phyloP scores from a whole-genome alignment of 2,797 vertebrate species.

The Acanthiza pusilla region DNA sequence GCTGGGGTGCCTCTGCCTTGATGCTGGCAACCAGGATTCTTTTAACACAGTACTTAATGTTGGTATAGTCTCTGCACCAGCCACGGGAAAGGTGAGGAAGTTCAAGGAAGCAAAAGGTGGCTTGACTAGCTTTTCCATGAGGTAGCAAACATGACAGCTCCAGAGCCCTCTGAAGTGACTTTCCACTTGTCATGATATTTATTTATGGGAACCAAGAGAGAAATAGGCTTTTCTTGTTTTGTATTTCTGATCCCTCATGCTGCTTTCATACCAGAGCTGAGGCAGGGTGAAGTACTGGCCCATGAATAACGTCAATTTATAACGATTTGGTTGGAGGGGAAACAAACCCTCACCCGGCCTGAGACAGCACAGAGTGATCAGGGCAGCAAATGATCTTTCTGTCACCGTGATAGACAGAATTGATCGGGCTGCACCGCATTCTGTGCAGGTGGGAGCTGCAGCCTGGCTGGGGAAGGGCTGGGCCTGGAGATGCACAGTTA shows the following conservation, averaged over 20 bases:
- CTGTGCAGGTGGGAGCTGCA: background rate
- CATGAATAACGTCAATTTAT: background rate
- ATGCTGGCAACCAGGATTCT: background rate
- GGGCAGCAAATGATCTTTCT: constrained; percentile 33
- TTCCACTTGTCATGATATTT: background rate
- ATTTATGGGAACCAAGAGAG: background rate
- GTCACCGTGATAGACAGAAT: background rate
- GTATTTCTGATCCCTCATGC: background rate
- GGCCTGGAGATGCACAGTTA: background rate
- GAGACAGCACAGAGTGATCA: constrained; percentile 3
- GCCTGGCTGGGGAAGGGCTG: background rate
- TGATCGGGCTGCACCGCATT: background rate
- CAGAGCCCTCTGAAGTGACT: background rate
- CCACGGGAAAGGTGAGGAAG: background rate
- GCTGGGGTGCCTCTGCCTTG: background rate
- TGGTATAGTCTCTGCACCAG: background rate
- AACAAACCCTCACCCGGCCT: background rate
- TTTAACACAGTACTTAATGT: background rate
- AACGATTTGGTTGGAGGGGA: constrained; percentile 19
- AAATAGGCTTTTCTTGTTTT: background rate
- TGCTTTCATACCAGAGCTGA: background rate
- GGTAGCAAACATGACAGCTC: background rate
- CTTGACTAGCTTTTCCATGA: background rate
- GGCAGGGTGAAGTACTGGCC: background rate
- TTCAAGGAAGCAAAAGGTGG: background rate